Evolutionary conservation across 2,797 vertebrate genomes (phyloP).

Genomic region (Schizothorax lantsangensis): DNA sequence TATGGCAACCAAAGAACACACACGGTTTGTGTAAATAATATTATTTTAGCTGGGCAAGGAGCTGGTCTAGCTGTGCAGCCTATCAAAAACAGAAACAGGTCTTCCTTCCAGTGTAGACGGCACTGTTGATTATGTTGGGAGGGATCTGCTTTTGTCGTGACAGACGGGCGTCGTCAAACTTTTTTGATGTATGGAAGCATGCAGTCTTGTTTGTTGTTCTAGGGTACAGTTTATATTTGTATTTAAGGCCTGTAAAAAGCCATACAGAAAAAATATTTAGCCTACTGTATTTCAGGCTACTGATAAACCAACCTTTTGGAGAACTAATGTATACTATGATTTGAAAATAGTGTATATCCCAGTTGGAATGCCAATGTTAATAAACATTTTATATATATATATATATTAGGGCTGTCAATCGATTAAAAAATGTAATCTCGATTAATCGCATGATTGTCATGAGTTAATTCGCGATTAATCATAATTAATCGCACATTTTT

Average conservation of each 20-base stretch:
- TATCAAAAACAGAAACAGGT: not conserved
- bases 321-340: not conserved
- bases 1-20: not conserved
- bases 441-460: too few species aligned
- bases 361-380: not conserved
- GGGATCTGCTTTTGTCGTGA: not conserved
- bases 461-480: too few species aligned
- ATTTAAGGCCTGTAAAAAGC: slow-evolving; percentile 1
- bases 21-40: not conserved
- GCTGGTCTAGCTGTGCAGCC: not conserved
- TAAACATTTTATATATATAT: not conserved
- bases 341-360: not conserved
- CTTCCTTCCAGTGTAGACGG: not conserved
- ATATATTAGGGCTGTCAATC: too few species aligned
- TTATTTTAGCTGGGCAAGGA: not conserved
- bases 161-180: not conserved
- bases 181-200: not conserved
- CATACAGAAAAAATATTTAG: not conserved
- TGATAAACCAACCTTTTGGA: not conserved
- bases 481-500: too few species aligned
- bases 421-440: too few species aligned
- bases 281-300: not conserved
- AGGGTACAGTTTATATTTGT: slow-evolving; percentile 11
- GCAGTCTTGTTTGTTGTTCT: not conserved
- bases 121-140: not conserved